Evolutionary conservation across 2,113 vertebrate genomes (phyloP), one percentile per base, ranked within the genome.

Genomic region (Pelmatolapia mariae): DNA sequence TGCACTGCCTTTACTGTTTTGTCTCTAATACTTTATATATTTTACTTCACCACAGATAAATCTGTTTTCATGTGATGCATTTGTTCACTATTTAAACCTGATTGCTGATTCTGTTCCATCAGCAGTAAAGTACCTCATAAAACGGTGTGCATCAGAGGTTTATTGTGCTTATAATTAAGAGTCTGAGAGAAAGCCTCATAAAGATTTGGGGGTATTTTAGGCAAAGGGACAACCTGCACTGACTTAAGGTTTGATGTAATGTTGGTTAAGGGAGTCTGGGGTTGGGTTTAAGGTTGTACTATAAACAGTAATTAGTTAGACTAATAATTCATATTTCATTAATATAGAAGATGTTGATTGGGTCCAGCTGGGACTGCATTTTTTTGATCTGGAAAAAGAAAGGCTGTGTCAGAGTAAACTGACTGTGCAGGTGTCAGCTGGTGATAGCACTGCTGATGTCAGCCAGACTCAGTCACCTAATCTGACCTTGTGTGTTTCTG

Each of bases 391-490:
- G 43, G 24, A 26, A 0, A 73, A 11, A 7, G 40, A 3, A 29
- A 26, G 40, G 3, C 22, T 1, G 68, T 4, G 22, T 73, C 3
- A 1, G 4, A 43, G 36, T 16, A 4, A 40, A 68, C 36, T 5
- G 36, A 0, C 63, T 68, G 66, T 40, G 13, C 66, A 43, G 66
- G 36, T 43, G 12, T 40, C 63, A 22, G 63, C 66, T 71, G 38
- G n/a, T 0, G 66, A 19, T 63, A 11, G 15, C 16, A 33, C 8
- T 0, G 57, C 29, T 33, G 18, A 40, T 15, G 63, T 22, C 40
- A 71, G 66, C n/a, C 3, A 0, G 36, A 1, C 66, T 43, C 26
- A 22, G 10, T 54, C 31, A 16, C 7, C 38, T 10, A 38, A 0
- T 22, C 10, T 13, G 19, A 38, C 33, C 31, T 38, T 22, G 33